Percentiles rank a stretch among this genome's conserved stretches.
phyloP scores from a whole-genome alignment of 2,797 vertebrate species.

The Rousettus madagascariensis region DNA sequence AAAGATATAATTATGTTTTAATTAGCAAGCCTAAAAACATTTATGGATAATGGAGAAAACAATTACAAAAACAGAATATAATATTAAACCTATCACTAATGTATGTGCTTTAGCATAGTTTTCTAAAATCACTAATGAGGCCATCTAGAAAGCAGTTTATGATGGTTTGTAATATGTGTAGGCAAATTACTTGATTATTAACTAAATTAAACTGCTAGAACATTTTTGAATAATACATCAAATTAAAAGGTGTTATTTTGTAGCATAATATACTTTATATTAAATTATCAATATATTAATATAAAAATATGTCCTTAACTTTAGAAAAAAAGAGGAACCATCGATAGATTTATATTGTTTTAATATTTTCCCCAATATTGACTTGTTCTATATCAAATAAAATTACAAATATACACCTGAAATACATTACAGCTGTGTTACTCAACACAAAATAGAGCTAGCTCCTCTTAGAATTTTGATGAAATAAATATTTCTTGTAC shows the following conservation, averaged over 20 bases:
- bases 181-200: conserved; percentile 44
- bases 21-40: not conserved
- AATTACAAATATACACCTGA: not conserved
- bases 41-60: not conserved
- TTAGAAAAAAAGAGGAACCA: not conserved
- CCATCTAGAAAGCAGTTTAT: not conserved
- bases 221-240: not conserved
- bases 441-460: not conserved
- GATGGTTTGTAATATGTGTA: not conserved
- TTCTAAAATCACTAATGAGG: not conserved
- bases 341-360: not conserved
- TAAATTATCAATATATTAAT: not conserved
- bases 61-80: not conserved
- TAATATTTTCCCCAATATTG: not conserved
- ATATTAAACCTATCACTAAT: not conserved
- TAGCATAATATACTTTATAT: not conserved
- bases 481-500: conserved; percentile 81
- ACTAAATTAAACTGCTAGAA: not conserved
- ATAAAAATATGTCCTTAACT: not conserved
- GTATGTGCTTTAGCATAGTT: conserved; percentile 32
- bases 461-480: not conserved
- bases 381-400: not conserved
- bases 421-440: not conserved
- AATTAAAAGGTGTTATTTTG: not conserved
- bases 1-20: not conserved